These are phyloP conservation scores for Polydesmus complanatus DNA, from an alignment of 2,888 invertebrate genomes.

Conservation along the genomic window DNA sequence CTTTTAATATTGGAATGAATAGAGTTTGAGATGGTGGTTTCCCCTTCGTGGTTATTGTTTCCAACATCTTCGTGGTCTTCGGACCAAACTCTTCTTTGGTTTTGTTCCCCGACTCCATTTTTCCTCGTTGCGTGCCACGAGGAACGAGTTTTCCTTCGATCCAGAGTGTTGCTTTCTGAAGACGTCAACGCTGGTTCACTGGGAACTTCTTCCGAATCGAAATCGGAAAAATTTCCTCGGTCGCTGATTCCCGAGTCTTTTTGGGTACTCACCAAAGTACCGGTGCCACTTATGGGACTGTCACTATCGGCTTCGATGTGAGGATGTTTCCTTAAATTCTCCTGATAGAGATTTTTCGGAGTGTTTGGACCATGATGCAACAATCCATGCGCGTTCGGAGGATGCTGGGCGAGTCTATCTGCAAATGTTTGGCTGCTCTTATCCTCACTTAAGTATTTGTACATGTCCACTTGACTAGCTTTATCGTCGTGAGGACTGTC, in stretches of 20 bases:
- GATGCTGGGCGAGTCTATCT: not conserved
- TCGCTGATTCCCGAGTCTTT: constrained; percentile 13
- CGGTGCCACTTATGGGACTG: constrained; percentile 5
- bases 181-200: not conserved
- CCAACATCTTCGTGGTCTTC: not conserved
- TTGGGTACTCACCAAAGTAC: not conserved
- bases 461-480: constrained; percentile 9
- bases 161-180: not conserved
- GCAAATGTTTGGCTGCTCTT: constrained; percentile 9
- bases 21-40: constrained; percentile 55
- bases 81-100: not conserved
- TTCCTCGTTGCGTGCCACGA: constrained; percentile 3
- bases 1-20: constrained; percentile 74
- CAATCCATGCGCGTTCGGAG: not conserved
- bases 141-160: constrained; percentile 1
- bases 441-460: not conserved
- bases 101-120: not conserved
- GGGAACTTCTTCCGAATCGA: constrained; percentile 7
- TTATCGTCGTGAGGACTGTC: constrained; percentile 10
- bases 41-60: not conserved
- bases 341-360: constrained; percentile 1
- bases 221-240: constrained; percentile 10
- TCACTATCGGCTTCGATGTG: not conserved
- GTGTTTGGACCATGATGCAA: constrained; percentile 7
- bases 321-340: not conserved